Percentiles rank a stretch among this genome's conserved stretches.
Conservation (phyloP, 2,113 vertebrate genomes). For the Hyaena hyaena region DNA sequence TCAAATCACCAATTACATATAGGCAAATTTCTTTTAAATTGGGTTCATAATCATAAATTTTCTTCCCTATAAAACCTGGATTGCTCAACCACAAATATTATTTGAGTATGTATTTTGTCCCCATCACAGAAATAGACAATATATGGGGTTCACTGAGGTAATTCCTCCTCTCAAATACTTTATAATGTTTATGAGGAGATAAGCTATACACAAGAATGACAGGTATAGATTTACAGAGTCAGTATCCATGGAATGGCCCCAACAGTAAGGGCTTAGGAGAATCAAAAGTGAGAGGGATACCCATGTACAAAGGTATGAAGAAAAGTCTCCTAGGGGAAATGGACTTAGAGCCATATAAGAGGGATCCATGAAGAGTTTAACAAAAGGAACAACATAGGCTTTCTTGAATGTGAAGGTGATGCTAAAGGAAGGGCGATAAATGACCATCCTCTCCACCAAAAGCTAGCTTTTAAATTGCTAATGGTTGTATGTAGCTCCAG, state of each 20-base stretch:
- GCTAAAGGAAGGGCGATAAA: not conserved
- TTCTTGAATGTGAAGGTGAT: not conserved
- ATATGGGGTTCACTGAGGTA: not conserved
- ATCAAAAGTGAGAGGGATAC: not conserved
- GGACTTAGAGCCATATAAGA: not conserved
- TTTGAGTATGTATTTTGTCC: not conserved
- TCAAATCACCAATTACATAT: not conserved
- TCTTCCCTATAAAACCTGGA: not conserved
- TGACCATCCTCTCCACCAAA: not conserved
- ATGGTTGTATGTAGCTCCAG: not conserved
- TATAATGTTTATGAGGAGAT: not conserved
- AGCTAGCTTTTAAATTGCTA: not conserved
- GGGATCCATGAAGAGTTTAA: not conserved
- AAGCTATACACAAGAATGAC: not conserved
- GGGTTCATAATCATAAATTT: not conserved
- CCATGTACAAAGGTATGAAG: not conserved
- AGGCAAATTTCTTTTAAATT: conserved; percentile 28
- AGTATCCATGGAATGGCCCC: not conserved
- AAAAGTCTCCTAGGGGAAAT: not conserved
- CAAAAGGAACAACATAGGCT: not conserved
- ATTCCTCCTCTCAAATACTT: not conserved
- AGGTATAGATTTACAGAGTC: not conserved
- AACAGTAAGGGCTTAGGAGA: not conserved
- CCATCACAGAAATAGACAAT: not conserved
- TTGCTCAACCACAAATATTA: conserved; percentile 9